Base-by-base conservation (phyloP, 2,888 invertebrate species). In the Malthinus seriepunctatus region DNA sequence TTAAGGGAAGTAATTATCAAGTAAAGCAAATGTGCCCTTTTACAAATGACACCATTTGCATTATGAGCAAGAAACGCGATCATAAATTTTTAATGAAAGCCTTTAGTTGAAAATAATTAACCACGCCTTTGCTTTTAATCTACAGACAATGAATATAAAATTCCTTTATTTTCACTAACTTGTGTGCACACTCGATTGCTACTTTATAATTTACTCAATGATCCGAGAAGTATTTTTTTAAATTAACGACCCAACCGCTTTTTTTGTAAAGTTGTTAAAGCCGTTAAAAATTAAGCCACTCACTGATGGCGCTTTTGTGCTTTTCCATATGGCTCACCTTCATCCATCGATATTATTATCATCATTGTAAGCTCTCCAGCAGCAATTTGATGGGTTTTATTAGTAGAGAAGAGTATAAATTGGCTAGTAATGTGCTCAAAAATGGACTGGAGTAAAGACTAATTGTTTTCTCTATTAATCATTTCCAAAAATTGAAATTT, bases 1-100 rank as follows among this genome's bases (percentile, higher is more conserved):
- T 66, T 57, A 64, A 65, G 69, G 72, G 72, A 75, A 72, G 76
- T 67, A 73, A 76, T 23, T 73, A 74, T 75, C 75, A 74, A 73
- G 72, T 70, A 70, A 71, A 71, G 39, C 15, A 42, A 42, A 42
- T 42, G 23, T 42, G 39, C 39, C 39, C 39, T 42, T 23, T 42
- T 69, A 71, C 69, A 67, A 64, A 37, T 44, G 50, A 42, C 50
- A 45, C 49, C 15, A 60, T 65, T 64, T 63, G 37, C 56, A 58
- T 50, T 49, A 50, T 50, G 50, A 56, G 56, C 37, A 23, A 44
- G 56, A 34, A 56, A 38, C 39, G 49, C 56, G 37, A 56, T 45
- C 56, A 56, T 56, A 49, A 56, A 56, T 49, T 56, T 56, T 42
- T 42, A 42, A 42, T 42, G 39, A 42, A 42, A 42, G 14, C 15